These are phyloP conservation scores for Bombylius discolor DNA, from an alignment of 2,888 invertebrate genomes.

Conservation along the genomic window DNA sequence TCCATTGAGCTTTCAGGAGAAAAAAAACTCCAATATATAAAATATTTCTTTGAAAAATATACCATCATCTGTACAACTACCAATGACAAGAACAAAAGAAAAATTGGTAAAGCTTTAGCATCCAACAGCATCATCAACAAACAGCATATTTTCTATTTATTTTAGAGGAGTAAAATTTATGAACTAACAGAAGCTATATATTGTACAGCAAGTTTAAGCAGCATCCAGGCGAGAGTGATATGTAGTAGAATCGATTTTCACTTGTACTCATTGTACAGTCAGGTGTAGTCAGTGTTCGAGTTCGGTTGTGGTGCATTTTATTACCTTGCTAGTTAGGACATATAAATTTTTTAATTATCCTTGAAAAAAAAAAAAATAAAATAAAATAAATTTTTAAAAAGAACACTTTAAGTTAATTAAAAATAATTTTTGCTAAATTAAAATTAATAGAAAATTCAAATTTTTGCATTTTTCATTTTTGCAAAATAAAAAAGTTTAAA, in stretches of 20 bases:
- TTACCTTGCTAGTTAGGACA: neutral
- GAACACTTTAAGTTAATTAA: neutral
- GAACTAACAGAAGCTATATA: too few species aligned
- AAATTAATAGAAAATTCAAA: neutral
- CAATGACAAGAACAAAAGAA: too few species aligned
- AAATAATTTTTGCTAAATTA: neutral
- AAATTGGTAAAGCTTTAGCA: too few species aligned
- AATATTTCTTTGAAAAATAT: too few species aligned
- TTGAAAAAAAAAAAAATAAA: neutral
- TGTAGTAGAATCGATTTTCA: conserved; percentile 5
- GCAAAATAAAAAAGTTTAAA: too few species aligned
- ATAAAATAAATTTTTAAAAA: neutral
- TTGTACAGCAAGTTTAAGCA: neutral
- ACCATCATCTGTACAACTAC: too few species aligned
- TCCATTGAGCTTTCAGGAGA: too few species aligned
- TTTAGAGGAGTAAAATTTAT: too few species aligned
- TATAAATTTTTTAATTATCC: neutral
- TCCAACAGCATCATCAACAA: too few species aligned
- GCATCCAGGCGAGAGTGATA: conserved; percentile 2
- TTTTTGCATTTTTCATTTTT: too few species aligned
- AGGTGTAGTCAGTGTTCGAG: conserved; percentile 36
- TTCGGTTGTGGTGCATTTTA: conserved; percentile 22
- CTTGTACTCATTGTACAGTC: conserved; percentile 19
- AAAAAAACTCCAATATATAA: too few species aligned
- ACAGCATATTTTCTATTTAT: too few species aligned